Evolutionary conservation across 2,797 vertebrate species (phyloP).

Genomic region (Syngnathus acus): DNA sequence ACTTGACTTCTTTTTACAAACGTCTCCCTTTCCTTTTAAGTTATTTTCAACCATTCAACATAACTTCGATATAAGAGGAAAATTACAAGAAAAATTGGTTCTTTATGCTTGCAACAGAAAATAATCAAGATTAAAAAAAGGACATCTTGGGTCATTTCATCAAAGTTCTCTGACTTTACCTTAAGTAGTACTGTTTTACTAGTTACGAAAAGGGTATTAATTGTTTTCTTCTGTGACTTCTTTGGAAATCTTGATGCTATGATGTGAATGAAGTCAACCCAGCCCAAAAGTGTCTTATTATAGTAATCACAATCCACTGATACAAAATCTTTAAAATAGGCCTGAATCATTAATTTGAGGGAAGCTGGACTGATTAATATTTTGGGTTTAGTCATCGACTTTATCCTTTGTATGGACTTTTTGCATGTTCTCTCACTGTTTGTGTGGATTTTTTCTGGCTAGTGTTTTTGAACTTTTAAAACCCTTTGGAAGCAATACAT

Average conservation of each 20-base stretch:
- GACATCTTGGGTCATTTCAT: no score
- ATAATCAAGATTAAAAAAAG: no score
- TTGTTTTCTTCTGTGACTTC: background rate
- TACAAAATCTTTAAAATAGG: background rate
- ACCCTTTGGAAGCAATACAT: no score
- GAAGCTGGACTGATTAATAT: background rate
- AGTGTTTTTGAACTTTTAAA: no score
- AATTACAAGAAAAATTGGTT: no score
- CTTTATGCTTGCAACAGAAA: no score
- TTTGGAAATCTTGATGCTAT: background rate
- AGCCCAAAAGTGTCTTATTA: background rate
- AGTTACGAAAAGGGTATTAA: background rate
- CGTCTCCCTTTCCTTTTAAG: background rate
- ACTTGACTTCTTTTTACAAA: background rate
- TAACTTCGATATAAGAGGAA: no score
- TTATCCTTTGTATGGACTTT: no score
- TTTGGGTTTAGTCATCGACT: background rate
- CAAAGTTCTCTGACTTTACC: no score
- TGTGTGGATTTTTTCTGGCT: background rate
- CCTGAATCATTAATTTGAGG: background rate
- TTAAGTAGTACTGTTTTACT: no score
- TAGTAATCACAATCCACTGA: background rate
- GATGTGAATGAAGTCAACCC: background rate
- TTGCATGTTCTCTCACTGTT: no score
- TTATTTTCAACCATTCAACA: background rate